Conservation (phyloP, 2,888 invertebrate genomes). For the Dasypogon diadema region DNA sequence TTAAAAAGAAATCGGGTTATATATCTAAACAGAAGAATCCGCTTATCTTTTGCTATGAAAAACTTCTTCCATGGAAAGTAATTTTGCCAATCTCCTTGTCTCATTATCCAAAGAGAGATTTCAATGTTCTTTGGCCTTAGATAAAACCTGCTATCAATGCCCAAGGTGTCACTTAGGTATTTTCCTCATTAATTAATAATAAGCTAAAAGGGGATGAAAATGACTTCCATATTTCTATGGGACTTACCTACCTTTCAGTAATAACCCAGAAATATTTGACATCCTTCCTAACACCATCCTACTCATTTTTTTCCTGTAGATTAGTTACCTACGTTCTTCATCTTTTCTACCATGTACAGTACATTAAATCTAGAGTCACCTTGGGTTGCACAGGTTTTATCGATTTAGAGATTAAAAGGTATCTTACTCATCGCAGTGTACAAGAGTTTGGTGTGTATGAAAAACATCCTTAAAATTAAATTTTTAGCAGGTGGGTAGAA, state of each 20-base stretch:
- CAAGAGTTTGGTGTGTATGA: too few relatives aligned
- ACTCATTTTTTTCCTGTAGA: not conserved
- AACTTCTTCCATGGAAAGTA: not conserved
- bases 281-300: not conserved
- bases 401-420: not conserved
- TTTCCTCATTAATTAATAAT: constrained; percentile 3
- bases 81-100: not conserved
- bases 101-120: constrained; percentile 3
- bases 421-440: not conserved
- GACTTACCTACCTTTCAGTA: not conserved
- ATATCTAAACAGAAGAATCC: not conserved
- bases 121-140: not conserved
- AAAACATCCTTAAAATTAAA: too few relatives aligned
- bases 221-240: not conserved
- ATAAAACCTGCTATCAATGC: not conserved
- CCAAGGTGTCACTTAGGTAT: constrained; percentile 1
- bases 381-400: not conserved
- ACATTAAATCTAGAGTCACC: not conserved
- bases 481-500: too few relatives aligned
- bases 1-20: not conserved
- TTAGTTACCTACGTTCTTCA: not conserved
- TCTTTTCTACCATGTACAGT: not conserved
- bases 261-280: not conserved
- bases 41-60: not conserved
- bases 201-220: not conserved